These are phyloP conservation scores for Saccostrea echinata DNA, from an alignment of 1,140 invertebrate genomes.

Conservation along the genomic window DNA sequence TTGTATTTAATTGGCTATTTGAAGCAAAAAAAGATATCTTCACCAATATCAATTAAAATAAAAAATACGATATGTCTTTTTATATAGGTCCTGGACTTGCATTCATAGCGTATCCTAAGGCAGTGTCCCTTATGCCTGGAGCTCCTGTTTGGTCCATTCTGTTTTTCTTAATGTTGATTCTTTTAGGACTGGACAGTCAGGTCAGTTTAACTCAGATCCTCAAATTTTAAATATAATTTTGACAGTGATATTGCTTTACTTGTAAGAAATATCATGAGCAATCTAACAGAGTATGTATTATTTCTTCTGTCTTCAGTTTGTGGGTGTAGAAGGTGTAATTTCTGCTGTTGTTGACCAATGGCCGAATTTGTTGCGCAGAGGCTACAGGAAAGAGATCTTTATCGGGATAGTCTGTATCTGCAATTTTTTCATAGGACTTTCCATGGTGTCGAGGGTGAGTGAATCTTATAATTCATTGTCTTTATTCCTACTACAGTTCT, in stretches of 20 bases:
- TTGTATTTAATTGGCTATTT: background rate
- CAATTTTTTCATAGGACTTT: slow-evolving; percentile 85
- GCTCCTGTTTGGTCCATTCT: slow-evolving; percentile 91
- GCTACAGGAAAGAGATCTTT: slow-evolving; percentile 82
- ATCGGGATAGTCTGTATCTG: slow-evolving; percentile 84
- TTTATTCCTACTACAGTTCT: no score
- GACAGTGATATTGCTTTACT: background rate
- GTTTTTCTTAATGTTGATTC: slow-evolving; percentile 86
- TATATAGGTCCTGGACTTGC: slow-evolving; percentile 82
- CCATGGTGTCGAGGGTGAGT: slow-evolving; percentile 87
- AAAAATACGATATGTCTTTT: background rate
- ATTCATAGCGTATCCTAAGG: slow-evolving; percentile 91
- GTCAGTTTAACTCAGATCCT: slow-evolving; percentile 54
- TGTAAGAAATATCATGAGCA: background rate
- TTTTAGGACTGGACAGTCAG: slow-evolving; percentile 79
- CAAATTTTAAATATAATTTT: background rate
- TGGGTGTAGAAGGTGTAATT: slow-evolving; percentile 89
- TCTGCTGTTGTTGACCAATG: slow-evolving; percentile 88
- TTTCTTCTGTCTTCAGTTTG: slow-evolving; percentile 83
- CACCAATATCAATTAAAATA: background rate
- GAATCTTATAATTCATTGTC: background rate
- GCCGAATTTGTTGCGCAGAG: slow-evolving; percentile 81
- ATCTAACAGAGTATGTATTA: background rate
- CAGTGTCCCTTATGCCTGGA: slow-evolving; percentile 89
- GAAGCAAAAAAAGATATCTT: background rate